A percentile compares a stretch with the other conserved stretches of the same genome.
Conservation (phyloP, 2,797 vertebrate genomes). For the Coranthus polyacanthus region DNA sequence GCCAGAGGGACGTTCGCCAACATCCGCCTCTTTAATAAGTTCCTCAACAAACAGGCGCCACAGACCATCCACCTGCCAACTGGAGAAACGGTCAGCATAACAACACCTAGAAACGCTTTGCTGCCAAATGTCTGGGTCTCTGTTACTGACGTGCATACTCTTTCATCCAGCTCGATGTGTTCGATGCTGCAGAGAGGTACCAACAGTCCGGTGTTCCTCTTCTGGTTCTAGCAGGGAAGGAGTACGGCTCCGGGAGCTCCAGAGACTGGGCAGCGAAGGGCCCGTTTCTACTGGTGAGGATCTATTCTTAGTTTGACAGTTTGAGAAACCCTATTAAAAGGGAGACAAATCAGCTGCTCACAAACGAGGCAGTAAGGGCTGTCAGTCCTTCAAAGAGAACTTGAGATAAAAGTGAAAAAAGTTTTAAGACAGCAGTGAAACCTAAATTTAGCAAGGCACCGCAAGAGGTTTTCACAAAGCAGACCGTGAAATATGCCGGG, state of each 20-base stretch:
- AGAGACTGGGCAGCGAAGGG: conserved; percentile 99
- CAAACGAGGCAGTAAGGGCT: too few species aligned
- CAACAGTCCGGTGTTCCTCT: conserved; percentile 87
- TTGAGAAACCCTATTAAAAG: background rate
- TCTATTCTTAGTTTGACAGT: background rate
- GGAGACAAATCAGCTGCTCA: too few species aligned
- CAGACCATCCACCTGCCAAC: conserved; percentile 92
- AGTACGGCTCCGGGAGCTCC: conserved; percentile 97
- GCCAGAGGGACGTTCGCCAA: conserved; percentile 97
- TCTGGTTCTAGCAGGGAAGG: conserved; percentile 94
- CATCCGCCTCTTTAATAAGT: conserved; percentile 96
- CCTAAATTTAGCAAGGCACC: too few species aligned
- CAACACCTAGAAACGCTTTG: background rate
- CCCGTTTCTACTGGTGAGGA: conserved; percentile 92
- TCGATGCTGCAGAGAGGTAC: conserved; percentile 94
- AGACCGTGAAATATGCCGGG: too few species aligned
- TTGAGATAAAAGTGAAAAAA: too few species aligned
- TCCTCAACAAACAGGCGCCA: conserved; percentile 94
- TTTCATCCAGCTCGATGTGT: conserved; percentile 90
- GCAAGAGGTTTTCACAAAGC: too few species aligned
- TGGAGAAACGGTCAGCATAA: conserved; percentile 87
- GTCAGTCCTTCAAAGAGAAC: too few species aligned
- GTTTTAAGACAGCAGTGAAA: too few species aligned
- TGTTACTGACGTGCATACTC: background rate
- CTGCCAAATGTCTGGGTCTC: background rate